phyloP scores from a whole-genome alignment of 2,797 vertebrate genomes.

The Melanotaenia boesemani region DNA sequence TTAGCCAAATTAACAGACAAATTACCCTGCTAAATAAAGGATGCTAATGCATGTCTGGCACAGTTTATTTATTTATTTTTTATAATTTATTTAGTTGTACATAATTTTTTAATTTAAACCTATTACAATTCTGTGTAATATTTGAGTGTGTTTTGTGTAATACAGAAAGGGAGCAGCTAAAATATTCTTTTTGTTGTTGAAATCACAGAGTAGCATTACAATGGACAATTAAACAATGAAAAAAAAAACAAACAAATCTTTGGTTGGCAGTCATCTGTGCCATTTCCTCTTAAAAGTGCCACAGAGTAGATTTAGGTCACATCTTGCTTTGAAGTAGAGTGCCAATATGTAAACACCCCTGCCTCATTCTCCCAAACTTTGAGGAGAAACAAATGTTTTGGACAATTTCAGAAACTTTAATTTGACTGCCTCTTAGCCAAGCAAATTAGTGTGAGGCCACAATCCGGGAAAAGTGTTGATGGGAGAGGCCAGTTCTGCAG shows the following conservation, averaged over 20 bases:
- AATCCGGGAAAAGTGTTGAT: no score
- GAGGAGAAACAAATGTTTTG: no score
- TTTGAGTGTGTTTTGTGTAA: background rate
- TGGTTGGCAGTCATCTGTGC: background rate
- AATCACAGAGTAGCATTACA: background rate
- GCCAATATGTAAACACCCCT: no score
- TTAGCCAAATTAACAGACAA: slow-evolving; percentile 17
- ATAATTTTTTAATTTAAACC: background rate
- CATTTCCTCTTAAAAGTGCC: background rate
- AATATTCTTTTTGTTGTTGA: background rate
- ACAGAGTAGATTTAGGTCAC: background rate
- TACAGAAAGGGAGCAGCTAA: background rate
- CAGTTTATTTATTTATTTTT: background rate
- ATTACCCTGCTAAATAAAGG: slow-evolving; percentile 14
- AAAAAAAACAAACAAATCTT: background rate
- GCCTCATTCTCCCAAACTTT: no score
- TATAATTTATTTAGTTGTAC: background rate
- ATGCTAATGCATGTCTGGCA: background rate
- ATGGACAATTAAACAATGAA: background rate
- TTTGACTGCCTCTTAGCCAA: no score
- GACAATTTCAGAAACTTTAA: no score
- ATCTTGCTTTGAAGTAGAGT: background rate
- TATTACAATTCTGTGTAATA: background rate
- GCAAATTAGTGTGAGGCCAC: no score
- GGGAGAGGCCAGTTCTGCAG: no score